Conservation (phyloP, 2,888 invertebrate species). For the Ctenicera cuprea region DNA sequence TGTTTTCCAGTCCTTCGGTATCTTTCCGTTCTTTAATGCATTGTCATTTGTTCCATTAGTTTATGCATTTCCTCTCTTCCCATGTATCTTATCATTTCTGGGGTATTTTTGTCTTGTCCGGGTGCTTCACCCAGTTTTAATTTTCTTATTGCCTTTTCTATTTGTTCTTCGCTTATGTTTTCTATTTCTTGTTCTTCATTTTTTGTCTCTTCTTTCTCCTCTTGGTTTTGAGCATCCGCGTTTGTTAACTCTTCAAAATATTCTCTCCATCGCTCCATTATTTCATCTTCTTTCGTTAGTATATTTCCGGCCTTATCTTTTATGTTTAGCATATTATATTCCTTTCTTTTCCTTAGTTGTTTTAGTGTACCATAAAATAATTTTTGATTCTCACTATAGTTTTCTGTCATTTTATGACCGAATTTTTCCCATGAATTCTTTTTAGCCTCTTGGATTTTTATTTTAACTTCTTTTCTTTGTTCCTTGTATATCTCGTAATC, state of each 20-base stretch:
- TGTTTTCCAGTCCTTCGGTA: conserved; percentile 11
- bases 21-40: not conserved
- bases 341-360: conserved; percentile 34
- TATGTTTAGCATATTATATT: conserved; percentile 36
- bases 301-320: conserved; percentile 30
- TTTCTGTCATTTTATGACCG: conserved; percentile 17
- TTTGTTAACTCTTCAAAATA: conserved; percentile 35
- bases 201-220: conserved; percentile 16
- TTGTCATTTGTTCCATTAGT: conserved; percentile 24
- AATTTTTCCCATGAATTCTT: conserved; percentile 17
- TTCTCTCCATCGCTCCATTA: conserved; percentile 29
- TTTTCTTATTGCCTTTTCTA: conserved; percentile 29
- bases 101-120: conserved; percentile 21
- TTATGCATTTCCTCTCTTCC: conserved; percentile 16
- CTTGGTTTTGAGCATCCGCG: conserved; percentile 14
- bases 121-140: conserved; percentile 25
- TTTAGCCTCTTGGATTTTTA: conserved; percentile 6
- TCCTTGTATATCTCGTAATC: conserved; percentile 16
- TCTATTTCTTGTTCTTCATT: conserved; percentile 22
- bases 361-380: conserved; percentile 37
- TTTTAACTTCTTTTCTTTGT: conserved; percentile 24
- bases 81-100: conserved; percentile 25
- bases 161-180: conserved; percentile 31
- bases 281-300: conserved; percentile 23
- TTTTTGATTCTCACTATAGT: conserved; percentile 32